Percentiles rank a stretch among this genome's conserved stretches.
phyloP scores from a whole-genome alignment of 2,888 invertebrate species.

The Chorisops tibialis region DNA sequence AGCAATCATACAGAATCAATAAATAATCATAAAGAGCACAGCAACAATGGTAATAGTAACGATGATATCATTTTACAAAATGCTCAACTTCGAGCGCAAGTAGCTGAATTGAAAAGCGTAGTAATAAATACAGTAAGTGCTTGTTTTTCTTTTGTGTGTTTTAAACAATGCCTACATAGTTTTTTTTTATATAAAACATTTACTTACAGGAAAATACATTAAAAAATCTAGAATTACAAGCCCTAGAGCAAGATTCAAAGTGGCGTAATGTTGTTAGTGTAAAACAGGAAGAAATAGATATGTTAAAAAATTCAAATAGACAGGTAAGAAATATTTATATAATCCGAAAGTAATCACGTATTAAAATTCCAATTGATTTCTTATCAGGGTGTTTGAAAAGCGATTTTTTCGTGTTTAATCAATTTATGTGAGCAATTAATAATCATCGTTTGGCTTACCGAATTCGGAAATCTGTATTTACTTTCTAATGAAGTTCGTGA shows the following conservation, averaged over 20 bases:
- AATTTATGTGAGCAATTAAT: background rate
- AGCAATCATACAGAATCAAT: slow-evolving; percentile 36
- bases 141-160: slow-evolving; percentile 9
- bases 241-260: slow-evolving; percentile 49
- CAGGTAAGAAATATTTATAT: slow-evolving; percentile 33
- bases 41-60: slow-evolving; percentile 28
- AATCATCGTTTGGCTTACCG: background rate
- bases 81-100: slow-evolving; percentile 61
- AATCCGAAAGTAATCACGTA: background rate
- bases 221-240: slow-evolving; percentile 48
- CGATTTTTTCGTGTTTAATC: no score
- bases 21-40: slow-evolving; percentile 37
- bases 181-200: slow-evolving; percentile 2
- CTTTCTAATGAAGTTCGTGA: no score
- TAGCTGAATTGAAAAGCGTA: slow-evolving; percentile 68
- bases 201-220: slow-evolving; percentile 46
- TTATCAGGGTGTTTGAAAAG: background rate
- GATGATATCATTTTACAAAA: slow-evolving; percentile 53
- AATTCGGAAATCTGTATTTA: no score
- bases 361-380: background rate
- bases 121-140: slow-evolving; percentile 72
- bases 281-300: slow-evolving; percentile 48
- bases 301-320: slow-evolving; percentile 49
- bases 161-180: slow-evolving; percentile 19
- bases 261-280: slow-evolving; percentile 49